A percentile compares a stretch with the other conserved stretches of the same genome.
These are phyloP conservation scores for Todiramphus chloris DNA, from an alignment of 2,113 vertebrate species.

Conservation along the genomic window DNA sequence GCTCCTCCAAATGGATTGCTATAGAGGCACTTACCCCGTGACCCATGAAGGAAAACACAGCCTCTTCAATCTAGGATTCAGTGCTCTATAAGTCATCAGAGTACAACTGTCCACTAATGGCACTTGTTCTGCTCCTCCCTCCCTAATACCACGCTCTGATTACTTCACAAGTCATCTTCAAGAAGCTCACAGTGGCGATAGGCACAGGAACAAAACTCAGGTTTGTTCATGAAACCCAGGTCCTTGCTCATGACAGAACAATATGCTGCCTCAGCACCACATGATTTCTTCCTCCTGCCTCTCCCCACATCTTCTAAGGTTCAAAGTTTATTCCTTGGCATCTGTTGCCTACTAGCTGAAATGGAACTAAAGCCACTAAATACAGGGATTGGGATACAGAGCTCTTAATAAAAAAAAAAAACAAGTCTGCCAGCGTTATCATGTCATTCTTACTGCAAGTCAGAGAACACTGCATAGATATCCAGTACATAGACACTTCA, in stretches of 20 bases:
- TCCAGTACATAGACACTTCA: neutral
- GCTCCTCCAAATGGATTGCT: neutral
- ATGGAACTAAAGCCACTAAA: neutral
- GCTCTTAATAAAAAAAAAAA: neutral
- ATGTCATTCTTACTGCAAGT: neutral
- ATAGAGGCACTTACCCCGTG: constrained; percentile 32
- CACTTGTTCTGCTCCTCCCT: neutral
- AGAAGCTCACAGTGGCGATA: neutral
- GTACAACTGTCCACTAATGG: neutral
- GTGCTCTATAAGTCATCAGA: neutral
- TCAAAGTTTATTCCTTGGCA: constrained; percentile 23
- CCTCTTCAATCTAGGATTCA: neutral
- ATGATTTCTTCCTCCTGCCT: neutral
- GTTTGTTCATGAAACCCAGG: neutral
- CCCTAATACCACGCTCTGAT: neutral
- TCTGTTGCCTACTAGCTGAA: neutral
- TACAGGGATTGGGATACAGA: neutral
- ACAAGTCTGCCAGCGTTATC: neutral
- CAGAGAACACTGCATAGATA: neutral
- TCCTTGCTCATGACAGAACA: neutral
- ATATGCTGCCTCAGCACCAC: constrained; percentile 18
- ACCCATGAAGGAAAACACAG: constrained; percentile 27
- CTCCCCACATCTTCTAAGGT: neutral
- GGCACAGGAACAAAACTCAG: neutral
- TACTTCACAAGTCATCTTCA: neutral